These are phyloP conservation scores for Orientallactaga bullata DNA, from an alignment of 2,113 vertebrate genomes.

Conservation along the genomic window DNA sequence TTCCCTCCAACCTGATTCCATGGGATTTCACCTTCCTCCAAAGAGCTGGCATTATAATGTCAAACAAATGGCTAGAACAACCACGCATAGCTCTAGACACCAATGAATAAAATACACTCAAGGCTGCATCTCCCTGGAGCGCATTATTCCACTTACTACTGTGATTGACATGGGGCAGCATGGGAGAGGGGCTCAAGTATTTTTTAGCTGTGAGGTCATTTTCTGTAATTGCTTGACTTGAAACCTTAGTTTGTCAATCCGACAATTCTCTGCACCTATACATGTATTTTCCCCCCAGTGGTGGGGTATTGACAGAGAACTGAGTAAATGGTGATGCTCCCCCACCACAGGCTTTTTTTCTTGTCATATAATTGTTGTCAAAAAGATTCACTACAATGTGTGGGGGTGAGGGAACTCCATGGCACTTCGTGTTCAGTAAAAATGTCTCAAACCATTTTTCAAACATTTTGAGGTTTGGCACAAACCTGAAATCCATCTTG, in stretches of 20 bases:
- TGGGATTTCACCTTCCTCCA: not conserved
- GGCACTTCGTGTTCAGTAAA: conserved; percentile 76
- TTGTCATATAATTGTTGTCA: conserved; percentile 76
- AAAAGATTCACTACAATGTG: conserved; percentile 77
- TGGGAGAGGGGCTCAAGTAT: conserved; percentile 2
- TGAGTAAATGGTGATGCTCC: conserved; percentile 47
- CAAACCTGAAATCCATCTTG: conserved; percentile 78
- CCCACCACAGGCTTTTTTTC: conserved; percentile 56
- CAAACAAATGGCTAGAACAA: conserved; percentile 63
- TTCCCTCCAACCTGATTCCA: conserved; percentile 57
- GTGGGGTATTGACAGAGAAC: conserved; percentile 39
- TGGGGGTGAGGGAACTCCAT: conserved; percentile 64
- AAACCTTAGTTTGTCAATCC: conserved; percentile 77
- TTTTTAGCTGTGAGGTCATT: conserved; percentile 73
- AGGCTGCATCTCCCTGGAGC: conserved; percentile 59
- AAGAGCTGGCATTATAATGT: conserved; percentile 66
- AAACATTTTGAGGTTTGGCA: conserved; percentile 83
- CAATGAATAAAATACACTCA: conserved; percentile 65
- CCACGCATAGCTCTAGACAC: conserved; percentile 58
- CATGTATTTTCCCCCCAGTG: not conserved
- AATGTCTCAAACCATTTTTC: conserved; percentile 80
- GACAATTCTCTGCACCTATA: conserved; percentile 43
- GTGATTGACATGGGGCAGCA: conserved; percentile 67
- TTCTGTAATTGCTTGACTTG: conserved; percentile 75
- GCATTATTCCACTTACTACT: conserved; percentile 69